Base-by-base conservation (phyloP, 2,888 invertebrate genomes). In the Napeogenes inachia region DNA sequence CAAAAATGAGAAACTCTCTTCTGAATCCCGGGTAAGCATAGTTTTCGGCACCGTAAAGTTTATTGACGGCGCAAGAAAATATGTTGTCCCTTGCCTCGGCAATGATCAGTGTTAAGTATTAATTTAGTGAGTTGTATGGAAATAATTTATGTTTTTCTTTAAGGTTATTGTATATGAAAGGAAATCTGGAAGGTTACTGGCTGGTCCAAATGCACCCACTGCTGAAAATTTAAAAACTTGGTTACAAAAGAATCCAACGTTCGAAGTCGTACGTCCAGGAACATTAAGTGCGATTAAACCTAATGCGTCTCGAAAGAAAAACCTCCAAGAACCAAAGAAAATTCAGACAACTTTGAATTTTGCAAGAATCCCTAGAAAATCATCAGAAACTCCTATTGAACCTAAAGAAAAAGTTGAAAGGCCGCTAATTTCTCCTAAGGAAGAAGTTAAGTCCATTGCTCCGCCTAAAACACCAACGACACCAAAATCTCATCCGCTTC, bases 171-270 rank as follows among this genome's bases (percentile, higher is more conserved):
- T 98, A n/a, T 94, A 94, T 79, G 97, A 98, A 79, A 92, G 95
- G 56, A 93, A 94, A 77, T 93, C 94, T 45, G 97, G 97, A 3
- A 94, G 93, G 72, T 84, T 93, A 75, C 83, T 95, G 69, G 92
- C 93, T 63, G 97, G 97, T 10, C 92, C 92, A n/a, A 94, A 93
- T 77, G 97, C 97, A 47, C 98, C 98, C 0, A 95, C 94, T 8
- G 94, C 95, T 45, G 92, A 93, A 32, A 95, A 95, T 77, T 89
- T 98, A 45, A 94, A 95, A 74, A 91, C 93, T 33, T 98, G 97
- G 97, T 88, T 98, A 10, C 94, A 95, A 77, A 94, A 94, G 71
- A 95, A 98, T 90, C 97, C 97, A 3, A 95, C 95, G 0, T 98
- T 94, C 82, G 96, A 97, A 90, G 95, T 97, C 0, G 93, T 97